Conservation (phyloP, 1,140 invertebrate species). For the Calliphora vicina region DNA sequence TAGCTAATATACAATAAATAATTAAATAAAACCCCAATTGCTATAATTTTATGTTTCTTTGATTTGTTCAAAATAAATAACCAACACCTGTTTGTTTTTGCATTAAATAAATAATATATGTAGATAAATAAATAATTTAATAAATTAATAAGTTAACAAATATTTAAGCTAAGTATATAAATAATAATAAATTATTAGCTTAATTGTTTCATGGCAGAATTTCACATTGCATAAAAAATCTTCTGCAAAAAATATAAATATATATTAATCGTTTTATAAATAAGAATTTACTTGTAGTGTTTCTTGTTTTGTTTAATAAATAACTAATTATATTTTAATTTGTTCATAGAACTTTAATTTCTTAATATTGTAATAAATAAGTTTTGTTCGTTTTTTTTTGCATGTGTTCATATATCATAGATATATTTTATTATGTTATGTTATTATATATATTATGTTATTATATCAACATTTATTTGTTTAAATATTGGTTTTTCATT, state of each 20-base stretch:
- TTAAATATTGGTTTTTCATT: neutral
- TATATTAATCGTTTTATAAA: neutral
- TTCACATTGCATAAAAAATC: neutral
- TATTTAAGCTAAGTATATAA: no score
- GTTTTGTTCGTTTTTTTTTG: neutral
- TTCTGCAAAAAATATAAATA: neutral
- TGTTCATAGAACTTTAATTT: slow-evolving; percentile 30
- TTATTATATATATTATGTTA: neutral
- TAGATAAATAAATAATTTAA: no score
- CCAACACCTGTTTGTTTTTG: slow-evolving; percentile 7
- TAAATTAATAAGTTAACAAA: neutral
- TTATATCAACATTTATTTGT: neutral
- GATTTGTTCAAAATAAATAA: no score
- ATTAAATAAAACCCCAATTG: no score
- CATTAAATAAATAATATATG: slow-evolving; percentile 13
- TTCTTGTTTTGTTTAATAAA: neutral
- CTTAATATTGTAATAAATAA: neutral
- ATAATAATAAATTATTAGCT: no score
- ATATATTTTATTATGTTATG: slow-evolving; percentile 9
- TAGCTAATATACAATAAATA: neutral
- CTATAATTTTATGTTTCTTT: no score
- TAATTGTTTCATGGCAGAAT: slow-evolving; percentile 21
- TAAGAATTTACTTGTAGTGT: neutral
- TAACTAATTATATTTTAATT: neutral
- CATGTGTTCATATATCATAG: slow-evolving; percentile 13